phyloP scores from a whole-genome alignment of 2,797 vertebrate species.

The Diceros bicornis region DNA sequence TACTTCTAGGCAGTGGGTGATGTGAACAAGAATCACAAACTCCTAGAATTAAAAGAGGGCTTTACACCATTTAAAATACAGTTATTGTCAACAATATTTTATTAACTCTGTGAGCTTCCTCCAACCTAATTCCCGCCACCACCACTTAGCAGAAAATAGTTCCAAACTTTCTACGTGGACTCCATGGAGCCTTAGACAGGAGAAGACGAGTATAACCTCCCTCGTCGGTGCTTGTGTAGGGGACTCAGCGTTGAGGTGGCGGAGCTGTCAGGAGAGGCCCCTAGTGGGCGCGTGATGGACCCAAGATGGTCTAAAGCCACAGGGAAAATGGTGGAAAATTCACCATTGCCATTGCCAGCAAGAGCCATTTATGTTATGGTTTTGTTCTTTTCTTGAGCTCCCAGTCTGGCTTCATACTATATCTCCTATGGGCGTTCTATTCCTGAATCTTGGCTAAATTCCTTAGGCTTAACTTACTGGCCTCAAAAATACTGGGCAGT shows the following conservation, averaged over 20 bases:
- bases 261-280: fast-evolving
- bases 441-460: not conserved
- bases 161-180: not conserved
- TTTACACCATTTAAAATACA: not conserved
- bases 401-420: not conserved
- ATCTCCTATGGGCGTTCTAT: not conserved
- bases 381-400: not conserved
- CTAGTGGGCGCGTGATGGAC: fast-evolving
- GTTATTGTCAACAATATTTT: not conserved
- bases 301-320: not conserved
- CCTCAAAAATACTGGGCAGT: not conserved
- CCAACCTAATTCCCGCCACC: not conserved
- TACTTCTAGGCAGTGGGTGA: not conserved
- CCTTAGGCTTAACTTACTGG: not conserved
- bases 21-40: not conserved
- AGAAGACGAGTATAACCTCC: too few relatives aligned
- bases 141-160: not conserved
- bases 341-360: not conserved
- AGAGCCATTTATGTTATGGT: not conserved
- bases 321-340: not conserved
- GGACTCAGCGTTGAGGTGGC: not conserved
- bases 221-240: not conserved
- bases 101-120: not conserved
- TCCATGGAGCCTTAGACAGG: not conserved
- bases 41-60: not conserved